A percentile compares a stretch with the other conserved stretches of the same genome.
Evolutionary conservation across 2,113 vertebrate species (phyloP).

Genomic region (Bostrychus sinensis): DNA sequence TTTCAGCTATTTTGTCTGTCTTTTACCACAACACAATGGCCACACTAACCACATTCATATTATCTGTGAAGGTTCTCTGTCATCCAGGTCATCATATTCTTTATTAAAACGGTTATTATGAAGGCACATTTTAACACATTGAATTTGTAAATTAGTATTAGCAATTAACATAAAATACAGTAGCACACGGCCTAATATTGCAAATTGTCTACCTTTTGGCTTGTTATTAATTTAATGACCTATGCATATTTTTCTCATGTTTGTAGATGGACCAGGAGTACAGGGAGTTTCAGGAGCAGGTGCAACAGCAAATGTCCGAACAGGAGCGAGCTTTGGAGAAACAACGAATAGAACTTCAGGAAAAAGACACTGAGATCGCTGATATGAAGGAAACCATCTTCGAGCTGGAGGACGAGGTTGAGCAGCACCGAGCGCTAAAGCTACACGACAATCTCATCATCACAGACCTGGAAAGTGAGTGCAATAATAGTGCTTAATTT

Average conservation of each 20-base stretch:
- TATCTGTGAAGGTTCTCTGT: too few relatives aligned
- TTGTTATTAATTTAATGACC: slow-evolving; percentile 26
- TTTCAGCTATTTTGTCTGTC: too few relatives aligned
- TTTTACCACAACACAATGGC: too few relatives aligned
- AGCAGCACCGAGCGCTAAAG: slow-evolving; percentile 94
- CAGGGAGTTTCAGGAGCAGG: slow-evolving; percentile 88
- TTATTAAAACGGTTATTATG: too few relatives aligned
- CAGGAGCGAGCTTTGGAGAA: slow-evolving; percentile 87
- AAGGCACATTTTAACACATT: too few relatives aligned
- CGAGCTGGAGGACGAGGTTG: slow-evolving; percentile 95
- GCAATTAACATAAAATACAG: too few relatives aligned
- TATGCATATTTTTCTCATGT: slow-evolving; percentile 6
- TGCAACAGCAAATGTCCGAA: slow-evolving; percentile 88
- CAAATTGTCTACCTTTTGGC: too few relatives aligned
- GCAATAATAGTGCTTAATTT: background rate
- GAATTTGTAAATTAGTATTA: too few relatives aligned
- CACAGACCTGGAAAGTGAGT: slow-evolving; percentile 93
- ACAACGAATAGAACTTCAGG: slow-evolving; percentile 86
- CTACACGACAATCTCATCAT: slow-evolving; percentile 97
- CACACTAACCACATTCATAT: too few relatives aligned
- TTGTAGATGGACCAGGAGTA: slow-evolving; percentile 89
- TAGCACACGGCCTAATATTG: too few relatives aligned
- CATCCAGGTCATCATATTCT: too few relatives aligned
- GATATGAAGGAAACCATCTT: slow-evolving; percentile 98
- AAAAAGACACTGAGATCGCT: slow-evolving; percentile 90